phyloP scores from a whole-genome alignment of 2,113 vertebrate genomes.

The Pseudopipra pipra region DNA sequence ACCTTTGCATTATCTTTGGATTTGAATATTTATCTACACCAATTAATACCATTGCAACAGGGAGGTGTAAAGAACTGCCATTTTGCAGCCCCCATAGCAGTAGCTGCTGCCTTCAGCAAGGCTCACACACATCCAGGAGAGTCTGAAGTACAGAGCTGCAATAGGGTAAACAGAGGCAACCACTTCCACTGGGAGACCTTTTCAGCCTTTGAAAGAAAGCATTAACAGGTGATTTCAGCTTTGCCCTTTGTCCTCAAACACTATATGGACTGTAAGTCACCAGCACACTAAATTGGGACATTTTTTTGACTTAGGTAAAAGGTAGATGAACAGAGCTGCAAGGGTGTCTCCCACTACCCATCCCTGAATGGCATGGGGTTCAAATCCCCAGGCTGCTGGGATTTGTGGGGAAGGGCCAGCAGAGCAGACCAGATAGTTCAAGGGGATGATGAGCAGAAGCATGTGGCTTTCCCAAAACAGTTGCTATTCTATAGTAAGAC shows the following conservation, averaged over 20 bases:
- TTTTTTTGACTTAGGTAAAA: background rate
- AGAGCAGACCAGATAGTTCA: background rate
- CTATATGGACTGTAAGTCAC: too few relatives aligned
- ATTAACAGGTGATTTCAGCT: background rate
- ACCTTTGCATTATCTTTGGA: background rate
- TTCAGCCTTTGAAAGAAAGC: background rate
- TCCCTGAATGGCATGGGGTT: background rate
- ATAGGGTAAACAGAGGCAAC: background rate
- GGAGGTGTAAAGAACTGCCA: background rate
- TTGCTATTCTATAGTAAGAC: background rate
- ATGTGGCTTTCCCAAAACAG: rapidly evolving
- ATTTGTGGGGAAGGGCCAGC: background rate
- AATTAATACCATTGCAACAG: background rate
- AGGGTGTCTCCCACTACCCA: background rate
- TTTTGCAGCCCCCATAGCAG: background rate
- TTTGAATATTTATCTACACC: background rate
- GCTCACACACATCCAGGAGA: background rate
- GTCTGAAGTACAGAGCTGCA: background rate
- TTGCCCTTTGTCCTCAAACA: background rate
- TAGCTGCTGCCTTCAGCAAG: background rate
- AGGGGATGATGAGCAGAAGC: background rate
- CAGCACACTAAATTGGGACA: background rate
- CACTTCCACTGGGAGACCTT: background rate
- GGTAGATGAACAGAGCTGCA: background rate
- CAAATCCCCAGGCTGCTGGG: background rate